Evolutionary conservation across 2,113 vertebrate species (phyloP).

Genomic region (Jaculus jaculus): DNA sequence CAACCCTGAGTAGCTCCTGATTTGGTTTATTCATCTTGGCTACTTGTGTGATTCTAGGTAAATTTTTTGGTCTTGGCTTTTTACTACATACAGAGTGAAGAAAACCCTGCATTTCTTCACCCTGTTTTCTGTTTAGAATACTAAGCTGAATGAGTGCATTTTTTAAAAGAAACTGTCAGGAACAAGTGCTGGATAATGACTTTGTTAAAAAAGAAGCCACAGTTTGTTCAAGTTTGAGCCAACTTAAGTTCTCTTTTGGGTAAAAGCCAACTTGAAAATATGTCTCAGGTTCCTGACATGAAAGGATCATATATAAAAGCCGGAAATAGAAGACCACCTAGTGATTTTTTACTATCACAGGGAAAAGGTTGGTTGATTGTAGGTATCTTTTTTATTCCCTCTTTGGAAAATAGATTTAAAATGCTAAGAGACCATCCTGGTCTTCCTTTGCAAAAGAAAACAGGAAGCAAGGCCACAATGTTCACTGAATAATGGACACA

Average conservation of each 20-base stretch:
- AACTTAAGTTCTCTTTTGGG: slow-evolving; percentile 57
- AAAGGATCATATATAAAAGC: slow-evolving; percentile 44
- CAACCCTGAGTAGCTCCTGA: background rate
- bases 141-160: slow-evolving; percentile 19
- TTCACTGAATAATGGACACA: slow-evolving; percentile 38
- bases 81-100: background rate
- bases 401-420: slow-evolving; percentile 68
- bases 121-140: slow-evolving; percentile 8
- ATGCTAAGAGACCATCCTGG: slow-evolving; percentile 38
- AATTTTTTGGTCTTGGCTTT: background rate
- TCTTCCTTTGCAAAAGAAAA: slow-evolving; percentile 59
- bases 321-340: slow-evolving; percentile 67
- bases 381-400: slow-evolving; percentile 27
- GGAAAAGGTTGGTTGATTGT: slow-evolving; percentile 47
- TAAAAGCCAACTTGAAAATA: slow-evolving; percentile 64
- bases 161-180: slow-evolving; percentile 10
- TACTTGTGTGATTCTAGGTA: background rate
- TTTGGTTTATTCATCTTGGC: background rate
- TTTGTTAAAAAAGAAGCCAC: background rate
- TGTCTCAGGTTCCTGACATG: slow-evolving; percentile 48
- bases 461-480: background rate
- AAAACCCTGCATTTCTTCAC: background rate
- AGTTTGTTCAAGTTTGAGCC: slow-evolving; percentile 41
- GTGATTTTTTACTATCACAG: slow-evolving; percentile 71
- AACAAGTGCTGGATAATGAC: background rate